Evolutionary conservation across 2,797 vertebrate species (phyloP).

Genomic region (Myotis daubentonii): DNA sequence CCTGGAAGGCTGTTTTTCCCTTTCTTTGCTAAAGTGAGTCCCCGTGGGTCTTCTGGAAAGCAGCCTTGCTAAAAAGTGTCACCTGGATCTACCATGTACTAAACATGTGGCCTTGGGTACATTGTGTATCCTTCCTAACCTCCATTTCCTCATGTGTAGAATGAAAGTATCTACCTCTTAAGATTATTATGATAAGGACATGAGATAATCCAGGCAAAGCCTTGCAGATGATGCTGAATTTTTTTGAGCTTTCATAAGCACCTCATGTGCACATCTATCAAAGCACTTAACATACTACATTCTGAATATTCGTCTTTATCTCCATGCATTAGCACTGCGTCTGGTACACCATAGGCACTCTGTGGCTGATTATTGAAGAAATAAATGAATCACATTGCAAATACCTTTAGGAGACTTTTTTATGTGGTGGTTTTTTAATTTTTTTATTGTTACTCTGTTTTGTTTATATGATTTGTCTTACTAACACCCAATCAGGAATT

Average conservation of each 20-base stretch:
- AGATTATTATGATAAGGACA: background rate
- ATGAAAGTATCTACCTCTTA: background rate
- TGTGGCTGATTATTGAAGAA: background rate
- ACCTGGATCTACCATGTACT: background rate
- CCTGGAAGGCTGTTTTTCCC: background rate
- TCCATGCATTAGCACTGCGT: background rate
- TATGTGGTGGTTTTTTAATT: background rate
- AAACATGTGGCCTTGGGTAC: background rate
- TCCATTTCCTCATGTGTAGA: background rate
- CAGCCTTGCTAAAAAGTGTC: background rate
- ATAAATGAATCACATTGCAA: background rate
- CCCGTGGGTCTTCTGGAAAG: background rate
- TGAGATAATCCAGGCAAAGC: background rate
- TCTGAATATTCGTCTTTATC: background rate
- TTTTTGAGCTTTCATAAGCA: background rate
- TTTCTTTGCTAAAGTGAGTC: background rate
- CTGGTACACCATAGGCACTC: background rate
- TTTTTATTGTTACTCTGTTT: background rate
- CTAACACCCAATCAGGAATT: background rate
- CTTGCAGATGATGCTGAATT: background rate
- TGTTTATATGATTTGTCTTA: constrained; percentile 26
- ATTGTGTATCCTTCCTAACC: background rate
- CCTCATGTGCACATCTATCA: background rate
- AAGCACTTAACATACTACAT: background rate
- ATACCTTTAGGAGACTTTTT: background rate